Conservation (phyloP, 2,797 vertebrate species). For the Brachymystax lenok region DNA sequence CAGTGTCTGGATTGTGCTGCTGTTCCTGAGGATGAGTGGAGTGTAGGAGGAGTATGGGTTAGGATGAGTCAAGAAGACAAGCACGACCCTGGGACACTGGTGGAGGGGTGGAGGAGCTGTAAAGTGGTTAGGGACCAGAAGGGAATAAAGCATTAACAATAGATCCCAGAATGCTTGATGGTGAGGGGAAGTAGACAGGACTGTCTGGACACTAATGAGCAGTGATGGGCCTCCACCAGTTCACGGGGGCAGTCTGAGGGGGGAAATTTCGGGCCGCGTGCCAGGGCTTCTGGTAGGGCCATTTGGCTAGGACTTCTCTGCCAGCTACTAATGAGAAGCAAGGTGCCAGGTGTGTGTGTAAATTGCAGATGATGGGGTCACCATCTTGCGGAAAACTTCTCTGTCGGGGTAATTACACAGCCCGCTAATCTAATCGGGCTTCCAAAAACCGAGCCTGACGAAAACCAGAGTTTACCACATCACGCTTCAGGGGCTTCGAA, state of each 20-base stretch:
- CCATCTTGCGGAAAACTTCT: slow-evolving; percentile 54
- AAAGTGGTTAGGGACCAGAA: background rate
- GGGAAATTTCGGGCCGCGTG: slow-evolving; percentile 21
- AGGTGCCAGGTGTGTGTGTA: slow-evolving; percentile 59
- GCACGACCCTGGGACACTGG: slow-evolving; percentile 8
- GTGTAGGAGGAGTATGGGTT: slow-evolving; percentile 1
- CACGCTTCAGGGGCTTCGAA: slow-evolving; percentile 43
- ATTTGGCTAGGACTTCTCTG: slow-evolving; percentile 42
- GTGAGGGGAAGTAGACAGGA: slow-evolving; percentile 16
- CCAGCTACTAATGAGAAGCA: slow-evolving; percentile 65
- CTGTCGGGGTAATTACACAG: slow-evolving; percentile 63
- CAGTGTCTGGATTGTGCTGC: background rate
- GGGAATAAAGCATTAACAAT: slow-evolving; percentile 38
- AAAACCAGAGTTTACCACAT: slow-evolving; percentile 67
- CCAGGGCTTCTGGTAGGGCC: slow-evolving; percentile 21
- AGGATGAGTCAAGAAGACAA: slow-evolving; percentile 13
- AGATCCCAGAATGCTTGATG: slow-evolving; percentile 3
- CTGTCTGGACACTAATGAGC: slow-evolving; percentile 50
- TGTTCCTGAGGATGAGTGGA: slow-evolving; percentile 25
- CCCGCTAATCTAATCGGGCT: slow-evolving; percentile 66
- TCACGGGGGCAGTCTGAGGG: background rate
- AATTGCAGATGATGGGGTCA: slow-evolving; percentile 70
- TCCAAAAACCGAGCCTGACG: slow-evolving; percentile 65
- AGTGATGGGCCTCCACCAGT: slow-evolving; percentile 41
- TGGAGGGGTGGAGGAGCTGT: slow-evolving; percentile 8